phyloP scores from a whole-genome alignment of 1,140 invertebrate species.

The Druon quercuslanigerum region DNA sequence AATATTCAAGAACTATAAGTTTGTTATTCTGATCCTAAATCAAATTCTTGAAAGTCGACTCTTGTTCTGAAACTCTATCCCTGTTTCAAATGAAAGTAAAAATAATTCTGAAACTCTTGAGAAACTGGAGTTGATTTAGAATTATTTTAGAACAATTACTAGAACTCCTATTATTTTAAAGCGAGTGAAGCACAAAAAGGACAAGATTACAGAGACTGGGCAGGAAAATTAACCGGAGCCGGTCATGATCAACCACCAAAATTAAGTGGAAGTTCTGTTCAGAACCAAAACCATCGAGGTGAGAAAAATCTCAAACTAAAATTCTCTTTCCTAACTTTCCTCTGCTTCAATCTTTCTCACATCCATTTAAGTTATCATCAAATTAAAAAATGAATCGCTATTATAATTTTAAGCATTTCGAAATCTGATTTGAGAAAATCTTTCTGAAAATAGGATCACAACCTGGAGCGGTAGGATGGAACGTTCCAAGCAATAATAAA shows the following conservation, averaged over 20 bases:
- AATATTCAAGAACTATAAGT: no score
- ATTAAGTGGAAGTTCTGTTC: conserved; percentile 40
- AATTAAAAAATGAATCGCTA: no score
- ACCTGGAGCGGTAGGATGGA: conserved; percentile 67
- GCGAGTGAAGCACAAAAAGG: conserved; percentile 45
- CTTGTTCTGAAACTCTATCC: no score
- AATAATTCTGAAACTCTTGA: no score
- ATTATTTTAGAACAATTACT: no score
- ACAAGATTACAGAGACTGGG: conserved; percentile 51
- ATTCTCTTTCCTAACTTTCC: not conserved
- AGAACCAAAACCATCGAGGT: conserved; percentile 4
- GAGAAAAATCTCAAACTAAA: conserved; percentile 28
- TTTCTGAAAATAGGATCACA: conserved; percentile 53
- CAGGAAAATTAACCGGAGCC: conserved; percentile 46
- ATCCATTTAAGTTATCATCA: no score
- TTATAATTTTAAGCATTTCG: no score
- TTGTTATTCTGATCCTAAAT: no score
- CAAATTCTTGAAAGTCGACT: no score
- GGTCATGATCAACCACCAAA: conserved; percentile 39
- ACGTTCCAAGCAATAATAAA: conserved; percentile 55
- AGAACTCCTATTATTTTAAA: conserved; percentile 29
- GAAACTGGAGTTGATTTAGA: no score
- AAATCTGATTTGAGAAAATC: not conserved
- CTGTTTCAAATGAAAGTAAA: no score
- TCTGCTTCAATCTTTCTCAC: no score